These are phyloP conservation scores for Heliconius ismenius DNA, from an alignment of 2,888 invertebrate species.

Conservation along the genomic window DNA sequence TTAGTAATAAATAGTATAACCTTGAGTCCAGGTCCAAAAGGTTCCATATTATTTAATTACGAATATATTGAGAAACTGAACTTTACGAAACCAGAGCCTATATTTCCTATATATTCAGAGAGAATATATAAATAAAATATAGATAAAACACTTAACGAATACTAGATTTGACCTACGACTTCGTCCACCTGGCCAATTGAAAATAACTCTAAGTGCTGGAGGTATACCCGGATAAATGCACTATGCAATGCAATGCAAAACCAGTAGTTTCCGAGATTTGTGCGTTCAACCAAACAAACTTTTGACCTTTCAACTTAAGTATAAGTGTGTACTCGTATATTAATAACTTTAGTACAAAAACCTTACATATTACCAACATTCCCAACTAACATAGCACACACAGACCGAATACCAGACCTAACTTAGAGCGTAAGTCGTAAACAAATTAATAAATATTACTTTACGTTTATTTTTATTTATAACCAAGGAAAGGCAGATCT, in stretches of 20 bases:
- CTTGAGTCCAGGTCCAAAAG: background rate
- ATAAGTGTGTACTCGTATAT: too few species aligned
- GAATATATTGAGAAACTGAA: too few species aligned
- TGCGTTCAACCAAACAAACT: background rate
- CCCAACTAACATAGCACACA: background rate
- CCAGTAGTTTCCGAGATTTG: too few species aligned
- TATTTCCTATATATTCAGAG: too few species aligned
- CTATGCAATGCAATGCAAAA: too few species aligned
- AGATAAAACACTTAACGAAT: too few species aligned
- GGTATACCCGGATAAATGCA: background rate
- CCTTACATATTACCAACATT: background rate
- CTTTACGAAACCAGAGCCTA: too few species aligned
- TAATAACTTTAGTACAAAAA: background rate
- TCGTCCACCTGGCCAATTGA: too few species aligned
- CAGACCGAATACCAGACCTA: background rate
- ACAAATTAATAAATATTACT: constrained; percentile 7
- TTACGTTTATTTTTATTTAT: background rate
- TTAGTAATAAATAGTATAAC: background rate
- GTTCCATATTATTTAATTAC: too few species aligned
- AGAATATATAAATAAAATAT: too few species aligned
- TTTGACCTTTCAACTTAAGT: background rate
- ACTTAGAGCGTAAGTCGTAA: background rate
- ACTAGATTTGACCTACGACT: too few species aligned
- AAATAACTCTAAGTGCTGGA: too few species aligned
- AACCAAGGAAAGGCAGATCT: background rate